Evolutionary conservation across 2,113 vertebrate genomes (phyloP), one percentile per base, ranked within the genome.

Genomic region (Mola mola): DNA sequence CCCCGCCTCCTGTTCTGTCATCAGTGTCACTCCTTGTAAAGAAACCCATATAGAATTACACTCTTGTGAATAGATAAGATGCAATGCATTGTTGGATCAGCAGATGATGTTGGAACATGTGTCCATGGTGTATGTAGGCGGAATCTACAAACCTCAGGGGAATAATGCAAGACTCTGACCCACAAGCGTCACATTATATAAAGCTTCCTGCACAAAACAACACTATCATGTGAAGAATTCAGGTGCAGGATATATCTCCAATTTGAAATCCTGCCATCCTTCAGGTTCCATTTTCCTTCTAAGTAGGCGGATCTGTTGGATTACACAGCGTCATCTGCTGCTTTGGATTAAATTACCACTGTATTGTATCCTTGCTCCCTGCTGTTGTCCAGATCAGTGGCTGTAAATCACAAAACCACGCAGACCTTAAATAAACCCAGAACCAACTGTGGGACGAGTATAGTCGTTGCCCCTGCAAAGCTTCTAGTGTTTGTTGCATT

Each of bases 371-470:
- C 52, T 26, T 16, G 10, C 50, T 43, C 43, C 51, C 40, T 22
- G 26, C 66, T 67, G 51, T 26, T 59, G 56, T 71, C 43, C 65
- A 72, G 46, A 78, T 69, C 52, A 50, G 66, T 12, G 8, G 19
- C 11, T 58, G 66, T 51, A 65, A 61, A 76, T 76, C 55, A 75
- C 20, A 78, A 66, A 79, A 63, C 50, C 26, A 61, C 20, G 29
- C 58, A 73, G 69, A 73, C 80, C 63, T 59, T 70, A 72, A 84
- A 79, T 69, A 72, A 78, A 86, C 66, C 49, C 49, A 15, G 20
- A 70, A 46, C 49, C 44, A 73, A 53, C 72, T 33, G 44, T 21
- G 40, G 57, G 31, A 74, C 72, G 59, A 64, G 55, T 76, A 44
- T 48, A 36, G 66, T 64, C 64, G 28, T 11, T 31, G 52, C 55